Percentiles rank a stretch among this genome's conserved stretches.
Conservation (phyloP, 64 coral and sea anemone genomes). For the Cladopsammia gracilis region DNA sequence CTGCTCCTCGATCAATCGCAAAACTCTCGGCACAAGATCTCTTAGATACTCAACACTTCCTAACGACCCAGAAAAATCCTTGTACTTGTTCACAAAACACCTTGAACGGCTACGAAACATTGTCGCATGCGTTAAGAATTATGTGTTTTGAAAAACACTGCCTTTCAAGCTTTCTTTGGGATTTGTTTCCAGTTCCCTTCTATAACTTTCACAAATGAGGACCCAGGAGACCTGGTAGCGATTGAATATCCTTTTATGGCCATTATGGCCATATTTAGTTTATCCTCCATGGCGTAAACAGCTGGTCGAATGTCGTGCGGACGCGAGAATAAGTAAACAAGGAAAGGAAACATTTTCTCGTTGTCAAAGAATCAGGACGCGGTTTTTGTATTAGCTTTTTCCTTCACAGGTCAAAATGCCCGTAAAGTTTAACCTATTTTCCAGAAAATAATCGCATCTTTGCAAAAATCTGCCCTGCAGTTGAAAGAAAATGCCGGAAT, state of each 20-base stretch:
- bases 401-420: not conserved
- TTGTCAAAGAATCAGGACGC: constrained; percentile 75
- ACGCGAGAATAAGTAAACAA: constrained; percentile 59
- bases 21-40: constrained; percentile 61
- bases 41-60: constrained; percentile 72
- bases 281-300: not conserved
- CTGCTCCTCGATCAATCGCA: constrained; percentile 52
- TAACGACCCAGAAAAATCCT: constrained; percentile 69
- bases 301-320: constrained; percentile 60
- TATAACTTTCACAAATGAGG: too few species aligned
- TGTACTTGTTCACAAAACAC: constrained; percentile 79
- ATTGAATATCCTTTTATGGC: not conserved
- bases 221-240: not conserved
- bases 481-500: constrained; percentile 83
- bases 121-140: not conserved
- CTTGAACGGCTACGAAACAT: constrained; percentile 55
- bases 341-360: constrained; percentile 34
- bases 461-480: not conserved
- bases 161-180: not conserved
- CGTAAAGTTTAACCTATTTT: not conserved
- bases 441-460: not conserved
- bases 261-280: constrained; percentile 12
- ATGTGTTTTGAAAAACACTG: not conserved
- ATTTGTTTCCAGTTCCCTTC: not conserved
- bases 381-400: not conserved